phyloP scores from a whole-genome alignment of 2,888 invertebrate species.

The Pollenia angustigena region DNA sequence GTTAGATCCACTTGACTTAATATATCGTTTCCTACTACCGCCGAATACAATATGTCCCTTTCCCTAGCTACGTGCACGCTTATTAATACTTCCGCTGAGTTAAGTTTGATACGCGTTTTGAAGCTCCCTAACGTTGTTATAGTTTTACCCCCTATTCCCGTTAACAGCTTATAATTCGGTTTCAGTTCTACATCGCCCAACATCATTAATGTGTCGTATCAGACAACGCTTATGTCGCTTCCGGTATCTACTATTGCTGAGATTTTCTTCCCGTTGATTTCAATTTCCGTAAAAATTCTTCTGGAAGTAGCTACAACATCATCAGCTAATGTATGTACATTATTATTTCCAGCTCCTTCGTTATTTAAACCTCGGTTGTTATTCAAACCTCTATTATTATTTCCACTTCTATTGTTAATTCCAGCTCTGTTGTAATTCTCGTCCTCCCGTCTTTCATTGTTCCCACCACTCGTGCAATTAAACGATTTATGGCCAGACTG shows the following conservation, averaged over 20 bases:
- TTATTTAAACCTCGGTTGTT: background rate
- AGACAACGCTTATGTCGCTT: slow-evolving; percentile 15
- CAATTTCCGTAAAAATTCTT: slow-evolving; percentile 5
- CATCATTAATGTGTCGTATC: slow-evolving; percentile 34
- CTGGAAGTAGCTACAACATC: background rate
- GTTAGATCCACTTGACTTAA: background rate
- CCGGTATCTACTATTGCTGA: background rate
- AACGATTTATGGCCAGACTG: slow-evolving; percentile 12
- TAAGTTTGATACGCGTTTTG: slow-evolving; percentile 11
- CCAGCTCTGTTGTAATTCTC: background rate
- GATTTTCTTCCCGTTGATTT: background rate
- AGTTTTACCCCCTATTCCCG: slow-evolving; percentile 19
- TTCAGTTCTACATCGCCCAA: slow-evolving; percentile 33
- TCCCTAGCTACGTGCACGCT: slow-evolving; percentile 44
- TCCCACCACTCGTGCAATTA: background rate
- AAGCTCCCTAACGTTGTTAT: slow-evolving; percentile 46
- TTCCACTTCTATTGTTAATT: background rate
- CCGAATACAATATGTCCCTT: background rate
- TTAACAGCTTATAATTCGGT: background rate
- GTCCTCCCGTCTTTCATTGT: too few species aligned
- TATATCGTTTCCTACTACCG: too few species aligned
- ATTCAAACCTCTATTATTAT: background rate
- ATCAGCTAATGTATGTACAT: background rate
- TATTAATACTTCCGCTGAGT: slow-evolving; percentile 33
- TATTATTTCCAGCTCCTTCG: background rate